Base-by-base conservation (phyloP, 2,888 invertebrate genomes). In the Eremobia ochroleuca region DNA sequence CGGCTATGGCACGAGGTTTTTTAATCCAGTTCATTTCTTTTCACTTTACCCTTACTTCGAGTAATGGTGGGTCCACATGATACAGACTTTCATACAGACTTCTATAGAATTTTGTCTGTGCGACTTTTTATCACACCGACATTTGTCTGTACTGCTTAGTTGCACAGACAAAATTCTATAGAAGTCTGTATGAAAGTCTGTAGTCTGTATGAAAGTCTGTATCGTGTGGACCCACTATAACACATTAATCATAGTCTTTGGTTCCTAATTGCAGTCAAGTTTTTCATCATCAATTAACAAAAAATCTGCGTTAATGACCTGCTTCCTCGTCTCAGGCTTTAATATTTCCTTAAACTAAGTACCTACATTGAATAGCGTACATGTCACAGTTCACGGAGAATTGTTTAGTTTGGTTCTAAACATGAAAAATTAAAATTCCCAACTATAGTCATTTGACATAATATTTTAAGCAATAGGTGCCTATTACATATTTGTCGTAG, bases 11-110 rank as follows among this genome's bases (percentile, higher is more conserved):
- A 31, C 25, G 34, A 64, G 5, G 21, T 40, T 66, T 70, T 46
- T 59, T 66, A 46, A 73, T 61, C 55, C 46, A 49, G 1, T 67
- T 66, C 18, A n/a, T 61, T 81, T 46, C 6, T 66, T 77, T 78
- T 55, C 52, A 43, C n/a, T 68, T 58, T 55, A 37, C 25, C 40
- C n/a, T 49, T 49, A 31, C 28, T 25, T 49, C 31, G 31, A 55
- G 37, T 62, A n/a, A n/a, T n/a, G n/a, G n/a, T n/a, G n/a, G n/a
- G n/a, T n/a, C n/a, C n/a, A n/a, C n/a, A n/a, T n/a, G n/a, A n/a
- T n/a, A n/a, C n/a, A n/a, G n/a, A n/a, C n/a, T n/a, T n/a, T n/a
- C n/a, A n/a, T n/a, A n/a, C n/a, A n/a, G n/a, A n/a, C n/a, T n/a
- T n/a, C n/a, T n/a, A n/a, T n/a, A n/a, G n/a, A n/a, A n/a, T n/a